Conservation (phyloP, 1,140 invertebrate species). For the Octopus sinensis region DNA sequence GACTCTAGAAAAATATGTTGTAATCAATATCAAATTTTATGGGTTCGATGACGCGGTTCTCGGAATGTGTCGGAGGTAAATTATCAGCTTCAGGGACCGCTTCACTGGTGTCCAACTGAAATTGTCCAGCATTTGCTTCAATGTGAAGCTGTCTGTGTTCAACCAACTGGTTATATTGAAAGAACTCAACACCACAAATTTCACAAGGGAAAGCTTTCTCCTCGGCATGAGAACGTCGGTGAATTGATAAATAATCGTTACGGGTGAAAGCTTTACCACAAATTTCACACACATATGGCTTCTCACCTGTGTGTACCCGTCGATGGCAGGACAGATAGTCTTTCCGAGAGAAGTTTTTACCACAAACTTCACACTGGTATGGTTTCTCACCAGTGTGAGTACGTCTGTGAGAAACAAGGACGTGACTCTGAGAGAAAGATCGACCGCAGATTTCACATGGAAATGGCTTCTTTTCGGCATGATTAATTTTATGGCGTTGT, state of each 20-base stretch:
- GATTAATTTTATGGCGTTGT: slow-evolving; percentile 18
- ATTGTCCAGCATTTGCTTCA: no score
- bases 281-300: slow-evolving; percentile 24
- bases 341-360: slow-evolving; percentile 15
- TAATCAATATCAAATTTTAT: no score
- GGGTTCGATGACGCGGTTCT: no score
- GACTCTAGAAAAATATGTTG: no score
- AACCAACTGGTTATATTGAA: neutral
- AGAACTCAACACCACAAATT: slow-evolving; percentile 20
- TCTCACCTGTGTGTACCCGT: slow-evolving; percentile 22
- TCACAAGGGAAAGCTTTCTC: slow-evolving; percentile 23
- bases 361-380: slow-evolving; percentile 21
- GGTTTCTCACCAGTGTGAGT: slow-evolving; percentile 22
- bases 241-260: slow-evolving; percentile 14
- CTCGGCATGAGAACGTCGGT: slow-evolving; percentile 18
- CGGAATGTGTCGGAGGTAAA: no score
- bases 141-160: no score
- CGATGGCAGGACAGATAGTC: slow-evolving; percentile 20
- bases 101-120: no score
- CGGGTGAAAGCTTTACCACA: slow-evolving; percentile 23
- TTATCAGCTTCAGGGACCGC: no score
- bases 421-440: slow-evolving; percentile 16
- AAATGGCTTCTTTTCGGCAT: slow-evolving; percentile 17
- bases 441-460: slow-evolving; percentile 22
- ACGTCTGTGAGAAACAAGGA: slow-evolving; percentile 17